Evolutionary conservation across 2,797 vertebrate species (phyloP).

Genomic region (Naso thynnoides): DNA sequence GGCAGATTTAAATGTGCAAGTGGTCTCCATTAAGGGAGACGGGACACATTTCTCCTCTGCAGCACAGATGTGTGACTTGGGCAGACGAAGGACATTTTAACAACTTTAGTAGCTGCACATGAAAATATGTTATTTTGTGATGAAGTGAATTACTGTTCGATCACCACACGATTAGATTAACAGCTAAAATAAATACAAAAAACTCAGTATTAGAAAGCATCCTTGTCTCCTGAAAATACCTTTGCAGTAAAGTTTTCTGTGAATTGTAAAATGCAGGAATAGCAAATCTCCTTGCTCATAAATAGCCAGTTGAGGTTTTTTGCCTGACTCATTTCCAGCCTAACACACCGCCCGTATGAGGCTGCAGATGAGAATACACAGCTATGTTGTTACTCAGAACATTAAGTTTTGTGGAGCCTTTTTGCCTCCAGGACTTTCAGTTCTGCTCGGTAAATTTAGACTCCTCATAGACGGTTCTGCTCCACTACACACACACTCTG

Average conservation of each 20-base stretch:
- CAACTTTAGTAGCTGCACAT: neutral
- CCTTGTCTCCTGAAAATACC: constrained; percentile 13
- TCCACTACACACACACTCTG: constrained; percentile 31
- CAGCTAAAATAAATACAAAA: neutral
- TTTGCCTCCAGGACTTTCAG: constrained; percentile 42
- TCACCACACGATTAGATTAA: neutral
- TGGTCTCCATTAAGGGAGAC: constrained; percentile 20
- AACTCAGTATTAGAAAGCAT: neutral
- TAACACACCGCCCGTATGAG: neutral
- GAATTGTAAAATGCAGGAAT: constrained; percentile 11
- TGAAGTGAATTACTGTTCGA: neutral
- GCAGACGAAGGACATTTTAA: constrained; percentile 2
- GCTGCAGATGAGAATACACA: constrained; percentile 17
- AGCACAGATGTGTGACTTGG: constrained; percentile 24
- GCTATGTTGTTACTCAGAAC: constrained; percentile 42
- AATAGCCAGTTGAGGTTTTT: constrained; percentile 36
- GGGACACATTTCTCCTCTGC: constrained; percentile 6
- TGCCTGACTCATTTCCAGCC: constrained; percentile 17
- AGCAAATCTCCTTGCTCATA: constrained; percentile 26
- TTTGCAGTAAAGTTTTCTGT: neutral
- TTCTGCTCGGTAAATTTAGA: constrained; percentile 64
- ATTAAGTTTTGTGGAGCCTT: constrained; percentile 50
- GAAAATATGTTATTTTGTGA: neutral
- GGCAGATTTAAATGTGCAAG: constrained; percentile 7
- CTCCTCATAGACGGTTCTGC: constrained; percentile 53